These are phyloP conservation scores for Megalonaias nervosa DNA, from an alignment of 1,140 invertebrate genomes.

Conservation along the genomic window DNA sequence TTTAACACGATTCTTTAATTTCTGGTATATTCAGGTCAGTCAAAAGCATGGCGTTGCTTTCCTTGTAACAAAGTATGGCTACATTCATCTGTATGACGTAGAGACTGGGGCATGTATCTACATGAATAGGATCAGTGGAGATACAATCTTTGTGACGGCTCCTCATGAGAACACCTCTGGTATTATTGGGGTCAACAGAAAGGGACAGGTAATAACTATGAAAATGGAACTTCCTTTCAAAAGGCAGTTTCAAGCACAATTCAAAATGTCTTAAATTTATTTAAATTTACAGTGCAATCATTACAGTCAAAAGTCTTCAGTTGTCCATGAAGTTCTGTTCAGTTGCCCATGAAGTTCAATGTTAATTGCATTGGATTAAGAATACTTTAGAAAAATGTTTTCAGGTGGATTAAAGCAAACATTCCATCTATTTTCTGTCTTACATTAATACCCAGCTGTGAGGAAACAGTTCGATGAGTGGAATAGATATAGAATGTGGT, in stretches of 20 bases:
- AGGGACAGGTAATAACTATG: slow-evolving; percentile 84
- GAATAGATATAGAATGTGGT: too few species aligned
- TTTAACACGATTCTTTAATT: not conserved
- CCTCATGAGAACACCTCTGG: slow-evolving; percentile 96
- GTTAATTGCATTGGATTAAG: too few species aligned
- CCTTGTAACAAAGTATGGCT: slow-evolving; percentile 99
- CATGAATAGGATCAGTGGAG: slow-evolving; percentile 99
- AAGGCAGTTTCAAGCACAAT: not conserved
- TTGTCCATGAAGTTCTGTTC: too few species aligned
- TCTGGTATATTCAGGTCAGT: slow-evolving; percentile 78
- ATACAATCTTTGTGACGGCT: slow-evolving; percentile 99
- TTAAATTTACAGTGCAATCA: too few species aligned
- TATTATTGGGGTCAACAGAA: slow-evolving; percentile 99
- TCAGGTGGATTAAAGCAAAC: too few species aligned
- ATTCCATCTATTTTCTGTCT: too few species aligned
- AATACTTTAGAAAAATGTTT: too few species aligned
- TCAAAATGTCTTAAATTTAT: too few species aligned
- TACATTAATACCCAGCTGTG: too few species aligned
- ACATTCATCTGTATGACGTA: slow-evolving; percentile 99
- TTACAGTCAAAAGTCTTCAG: too few species aligned
- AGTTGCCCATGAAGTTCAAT: too few species aligned
- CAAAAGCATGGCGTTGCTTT: slow-evolving; percentile 97
- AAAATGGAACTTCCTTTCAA: not conserved
- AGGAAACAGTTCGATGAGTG: too few species aligned
- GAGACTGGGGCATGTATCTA: slow-evolving; percentile 99